Evolutionary conservation across 2,888 invertebrate species (phyloP), one percentile per base, ranked within the genome.

Genomic region (Metalampra italica): DNA sequence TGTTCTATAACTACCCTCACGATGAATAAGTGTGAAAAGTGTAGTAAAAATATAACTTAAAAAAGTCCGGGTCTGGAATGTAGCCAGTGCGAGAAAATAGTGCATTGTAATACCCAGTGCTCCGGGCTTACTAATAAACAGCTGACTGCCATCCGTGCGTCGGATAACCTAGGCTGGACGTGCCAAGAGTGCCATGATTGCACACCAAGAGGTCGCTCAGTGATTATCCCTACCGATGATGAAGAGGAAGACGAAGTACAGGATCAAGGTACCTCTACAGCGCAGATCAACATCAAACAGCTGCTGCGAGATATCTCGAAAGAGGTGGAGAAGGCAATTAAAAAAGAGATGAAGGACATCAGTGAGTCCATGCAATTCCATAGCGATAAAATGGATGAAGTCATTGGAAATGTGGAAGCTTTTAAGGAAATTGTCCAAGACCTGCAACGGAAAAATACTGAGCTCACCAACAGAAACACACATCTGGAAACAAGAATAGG

Each of bases 361-460:
- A 37, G 42, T n/a, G 39, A 39, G 7, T 49, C 51, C 5, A 11
- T 55, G 11, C 45, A 52, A 34, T 55, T 41, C 13, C 32, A 43
- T 9, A 47, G 46, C 11, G 49, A 45, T 7, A 57, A 55, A 15
- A 36, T 57, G 37, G 55, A 57, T 29, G 55, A 54, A 43, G 29
- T 48, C 1, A 36, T 52, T 1, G 32, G 38, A 22, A 48, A 29
- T 12, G 42, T 53, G 22, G 39, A 47, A 15, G 38, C 36, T n/a
- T 36, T 39, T 11, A 30, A 47, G 29, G 9, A 29, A 2, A 41
- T 13, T 7, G 45, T 53, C 1, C 13, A 38, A 13, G 43, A 45
- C 12, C 43, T 54, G 5, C 30, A 48, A 43, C 43, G 46, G 12
- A 55, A 49, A 45, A 52, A 50, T 22, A 30, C 11, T 3, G 50